Evolutionary conservation across 2,888 invertebrate genomes (phyloP).

Genomic region (Elmis aenea): DNA sequence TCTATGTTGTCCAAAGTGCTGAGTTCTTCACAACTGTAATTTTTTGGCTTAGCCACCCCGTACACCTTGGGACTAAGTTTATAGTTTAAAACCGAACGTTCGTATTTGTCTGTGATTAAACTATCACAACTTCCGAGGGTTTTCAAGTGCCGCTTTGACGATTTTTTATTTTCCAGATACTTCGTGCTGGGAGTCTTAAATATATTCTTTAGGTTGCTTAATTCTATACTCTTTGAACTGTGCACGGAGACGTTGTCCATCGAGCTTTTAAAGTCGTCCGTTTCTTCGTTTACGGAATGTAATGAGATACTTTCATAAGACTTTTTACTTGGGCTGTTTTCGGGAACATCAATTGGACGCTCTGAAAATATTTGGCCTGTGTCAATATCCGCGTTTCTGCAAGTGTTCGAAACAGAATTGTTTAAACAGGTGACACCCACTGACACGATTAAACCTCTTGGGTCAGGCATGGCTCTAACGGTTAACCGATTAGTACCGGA

Average conservation of each 20-base stretch:
- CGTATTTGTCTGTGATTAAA: conserved; percentile 31
- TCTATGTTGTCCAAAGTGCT: conserved; percentile 36
- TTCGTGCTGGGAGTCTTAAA: conserved; percentile 39
- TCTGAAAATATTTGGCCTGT: conserved; percentile 34
- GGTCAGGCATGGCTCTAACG: conserved; percentile 64
- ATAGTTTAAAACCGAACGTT: conserved; percentile 42
- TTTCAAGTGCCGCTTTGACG: conserved; percentile 30
- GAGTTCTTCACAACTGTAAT: conserved; percentile 42
- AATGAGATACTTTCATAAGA: conserved; percentile 32
- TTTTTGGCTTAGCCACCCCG: conserved; percentile 46
- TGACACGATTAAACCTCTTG: conserved; percentile 26
- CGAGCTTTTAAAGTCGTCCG: conserved; percentile 35
- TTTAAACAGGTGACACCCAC: neutral
- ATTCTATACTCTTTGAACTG: conserved; percentile 56
- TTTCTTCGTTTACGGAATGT: conserved; percentile 26
- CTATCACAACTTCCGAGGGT: conserved; percentile 40
- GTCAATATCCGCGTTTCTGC: conserved; percentile 30
- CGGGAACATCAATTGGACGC: conserved; percentile 41
- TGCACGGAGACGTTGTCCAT: conserved; percentile 56
- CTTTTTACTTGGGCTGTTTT: conserved; percentile 27
- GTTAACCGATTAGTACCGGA: conserved; percentile 47
- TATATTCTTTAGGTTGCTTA: conserved; percentile 32
- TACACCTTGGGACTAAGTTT: conserved; percentile 66
- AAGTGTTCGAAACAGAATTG: conserved; percentile 24
- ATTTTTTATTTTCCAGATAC: conserved; percentile 33